These are phyloP conservation scores for Drosophila multiciliata DNA, from an alignment of 2,888 invertebrate species.

Conservation along the genomic window DNA sequence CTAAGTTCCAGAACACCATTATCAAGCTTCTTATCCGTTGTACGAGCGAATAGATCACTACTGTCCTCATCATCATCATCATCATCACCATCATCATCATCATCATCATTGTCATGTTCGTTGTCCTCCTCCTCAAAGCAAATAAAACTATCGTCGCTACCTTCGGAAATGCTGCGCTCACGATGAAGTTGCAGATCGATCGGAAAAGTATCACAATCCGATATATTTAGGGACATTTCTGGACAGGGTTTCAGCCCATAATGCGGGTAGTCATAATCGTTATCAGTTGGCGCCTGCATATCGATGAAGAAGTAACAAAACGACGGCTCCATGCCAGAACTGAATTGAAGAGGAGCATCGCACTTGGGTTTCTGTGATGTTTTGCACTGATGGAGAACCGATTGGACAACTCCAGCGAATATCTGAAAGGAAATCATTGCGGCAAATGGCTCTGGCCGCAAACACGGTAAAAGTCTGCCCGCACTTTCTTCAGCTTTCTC, in stretches of 20 bases:
- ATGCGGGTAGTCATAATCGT: conserved; percentile 23
- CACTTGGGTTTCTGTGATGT: conserved; percentile 48
- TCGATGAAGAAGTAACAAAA: conserved; percentile 69
- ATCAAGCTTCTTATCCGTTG: conserved; percentile 26
- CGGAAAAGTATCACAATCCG: conserved; percentile 12
- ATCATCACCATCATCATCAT: conserved; percentile 40
- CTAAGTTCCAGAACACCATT: conserved; percentile 26
- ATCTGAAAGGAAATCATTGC: conserved; percentile 63
- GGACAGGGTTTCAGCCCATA: conserved; percentile 47
- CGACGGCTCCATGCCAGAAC: conserved; percentile 35
- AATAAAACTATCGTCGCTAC: conserved; percentile 71
- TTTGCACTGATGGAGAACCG: conserved; percentile 58
- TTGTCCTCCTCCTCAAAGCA: conserved; percentile 58
- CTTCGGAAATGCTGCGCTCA: conserved; percentile 66
- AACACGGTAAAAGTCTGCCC: conserved; percentile 39
- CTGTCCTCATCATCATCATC: conserved; percentile 22
- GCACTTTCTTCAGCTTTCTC: conserved; percentile 20
- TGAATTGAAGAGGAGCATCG: conserved; percentile 40
- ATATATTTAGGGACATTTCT: conserved; percentile 32
- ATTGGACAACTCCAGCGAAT: conserved; percentile 61
- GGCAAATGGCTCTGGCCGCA: conserved; percentile 60
- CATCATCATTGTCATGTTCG: conserved; percentile 5
- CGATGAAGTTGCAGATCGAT: conserved; percentile 33
- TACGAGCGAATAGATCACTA: conserved; percentile 14
- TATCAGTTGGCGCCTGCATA: conserved; percentile 51